A percentile compares a stretch with the other conserved stretches of the same genome.
Evolutionary conservation across 35 echinoderm and acorn worm species (phyloP).

Genomic region (Apostichopus parvimensis): DNA sequence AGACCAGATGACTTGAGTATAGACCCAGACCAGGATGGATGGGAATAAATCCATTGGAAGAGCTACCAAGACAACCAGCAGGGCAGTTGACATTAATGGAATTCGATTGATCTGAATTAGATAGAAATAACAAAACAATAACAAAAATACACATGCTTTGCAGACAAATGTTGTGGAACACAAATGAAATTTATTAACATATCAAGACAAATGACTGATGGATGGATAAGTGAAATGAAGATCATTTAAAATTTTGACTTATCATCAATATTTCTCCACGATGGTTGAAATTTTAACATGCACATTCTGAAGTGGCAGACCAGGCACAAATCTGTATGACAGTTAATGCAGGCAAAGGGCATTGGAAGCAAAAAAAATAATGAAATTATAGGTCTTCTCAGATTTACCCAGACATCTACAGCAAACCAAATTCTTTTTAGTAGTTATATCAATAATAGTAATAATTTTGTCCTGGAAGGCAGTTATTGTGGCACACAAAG

Average conservation of each 20-base stretch:
- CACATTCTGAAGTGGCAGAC: no score
- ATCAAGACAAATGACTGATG: no score
- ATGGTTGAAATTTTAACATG: no score
- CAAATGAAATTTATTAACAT: neutral
- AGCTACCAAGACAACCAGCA: constrained; percentile 70
- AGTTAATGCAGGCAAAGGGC: no score
- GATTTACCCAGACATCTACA: no score
- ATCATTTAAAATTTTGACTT: neutral
- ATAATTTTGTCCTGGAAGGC: no score
- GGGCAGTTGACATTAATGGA: constrained; percentile 67
- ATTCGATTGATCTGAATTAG: constrained; percentile 55
- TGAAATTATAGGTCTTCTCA: no score
- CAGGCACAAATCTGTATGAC: no score
- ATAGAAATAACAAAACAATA: neutral
- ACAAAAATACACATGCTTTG: neutral
- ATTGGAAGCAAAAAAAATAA: no score
- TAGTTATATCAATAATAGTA: no score
- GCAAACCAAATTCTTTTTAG: no score
- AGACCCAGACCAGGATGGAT: constrained; percentile 73
- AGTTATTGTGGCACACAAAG: no score
- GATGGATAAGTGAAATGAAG: neutral
- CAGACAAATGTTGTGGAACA: neutral
- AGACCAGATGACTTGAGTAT: constrained; percentile 80
- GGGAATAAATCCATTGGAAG: constrained; percentile 82
- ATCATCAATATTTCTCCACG: neutral